Evolutionary conservation across 2,113 vertebrate species (phyloP), one percentile per base, ranked within the genome.

Genomic region (Marmota flaviventris): DNA sequence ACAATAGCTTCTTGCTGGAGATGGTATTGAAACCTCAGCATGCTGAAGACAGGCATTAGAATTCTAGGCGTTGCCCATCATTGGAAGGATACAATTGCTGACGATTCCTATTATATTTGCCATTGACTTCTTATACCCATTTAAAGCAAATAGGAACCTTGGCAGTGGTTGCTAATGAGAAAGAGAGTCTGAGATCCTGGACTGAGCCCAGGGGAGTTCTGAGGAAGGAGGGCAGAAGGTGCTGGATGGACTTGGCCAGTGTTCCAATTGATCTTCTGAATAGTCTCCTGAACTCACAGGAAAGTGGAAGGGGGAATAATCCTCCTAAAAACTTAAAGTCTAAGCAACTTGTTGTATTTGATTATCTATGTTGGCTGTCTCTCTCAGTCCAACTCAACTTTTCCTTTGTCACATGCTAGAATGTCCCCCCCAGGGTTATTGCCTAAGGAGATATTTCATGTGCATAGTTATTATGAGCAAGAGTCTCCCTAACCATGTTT

Each of bases 401-500:
- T 18, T 45, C 11, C 4, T 53, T 10, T 22, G 78, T 88, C 73
- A 39, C 2, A 0, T 4, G 42, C 37, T 29, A 37, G 13, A n/a
- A 7, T 22, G 22, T 1, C 34, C 39, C 27, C 34, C 0, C 37
- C 1, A 16, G 78, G 73, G 56, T 4, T 20, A 61, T 3, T 2
- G 13, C 45, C 0, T 2, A 2, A 27, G 42, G 70, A 95, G 89
- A 92, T 53, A 16, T 16, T 12, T 4, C 13, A 14, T 1, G 0
- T 32, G 24, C 45, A 29, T 34, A 27, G 34, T 85, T 81, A 63
- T 51, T 82, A 56, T 86, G 65, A 96, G 75, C 32, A 65, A 81
- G 84, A 96, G 29, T 91, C 81, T 94, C 82, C 29, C 63, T 45
- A 94, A 82, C 84, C 76, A 67, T 67, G 83, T 79, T 85, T 95